Conservation (phyloP, 2,797 vertebrate genomes). For the Trichosurus vulpecula region DNA sequence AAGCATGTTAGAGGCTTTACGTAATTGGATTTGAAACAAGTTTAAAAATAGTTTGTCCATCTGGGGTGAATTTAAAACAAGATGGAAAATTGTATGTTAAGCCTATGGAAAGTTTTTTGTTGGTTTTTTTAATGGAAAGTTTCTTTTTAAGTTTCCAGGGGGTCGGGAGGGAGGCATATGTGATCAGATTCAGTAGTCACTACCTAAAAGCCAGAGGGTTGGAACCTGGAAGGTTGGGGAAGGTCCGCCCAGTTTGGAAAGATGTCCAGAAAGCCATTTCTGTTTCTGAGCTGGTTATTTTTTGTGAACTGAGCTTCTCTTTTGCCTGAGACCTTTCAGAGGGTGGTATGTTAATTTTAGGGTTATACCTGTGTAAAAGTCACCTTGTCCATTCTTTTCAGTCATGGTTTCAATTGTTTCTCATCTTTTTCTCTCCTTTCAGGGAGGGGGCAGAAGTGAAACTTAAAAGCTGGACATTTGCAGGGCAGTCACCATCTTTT, state of each 20-base stretch:
- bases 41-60: constrained; percentile 70
- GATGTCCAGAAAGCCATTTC: not conserved
- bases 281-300: not conserved
- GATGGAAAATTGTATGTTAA: constrained; percentile 58
- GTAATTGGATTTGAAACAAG: constrained; percentile 48
- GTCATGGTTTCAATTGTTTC: not conserved
- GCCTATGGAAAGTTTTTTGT: not conserved
- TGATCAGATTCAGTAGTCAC: not conserved
- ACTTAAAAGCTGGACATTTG: not conserved
- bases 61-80: constrained; percentile 69
- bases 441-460: not conserved
- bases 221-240: not conserved
- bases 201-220: not conserved
- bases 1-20: constrained; percentile 21
- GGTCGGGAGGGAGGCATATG: not conserved
- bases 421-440: not conserved
- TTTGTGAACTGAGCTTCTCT: not conserved
- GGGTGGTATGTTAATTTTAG: not conserved
- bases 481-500: not conserved
- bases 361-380: not conserved
- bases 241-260: not conserved
- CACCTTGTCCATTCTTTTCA: not conserved
- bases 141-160: not conserved
- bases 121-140: not conserved
- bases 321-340: not conserved